These are phyloP conservation scores for Pocillopora verrucosa DNA, from an alignment of 64 coral and sea anemone genomes.

Conservation along the genomic window DNA sequence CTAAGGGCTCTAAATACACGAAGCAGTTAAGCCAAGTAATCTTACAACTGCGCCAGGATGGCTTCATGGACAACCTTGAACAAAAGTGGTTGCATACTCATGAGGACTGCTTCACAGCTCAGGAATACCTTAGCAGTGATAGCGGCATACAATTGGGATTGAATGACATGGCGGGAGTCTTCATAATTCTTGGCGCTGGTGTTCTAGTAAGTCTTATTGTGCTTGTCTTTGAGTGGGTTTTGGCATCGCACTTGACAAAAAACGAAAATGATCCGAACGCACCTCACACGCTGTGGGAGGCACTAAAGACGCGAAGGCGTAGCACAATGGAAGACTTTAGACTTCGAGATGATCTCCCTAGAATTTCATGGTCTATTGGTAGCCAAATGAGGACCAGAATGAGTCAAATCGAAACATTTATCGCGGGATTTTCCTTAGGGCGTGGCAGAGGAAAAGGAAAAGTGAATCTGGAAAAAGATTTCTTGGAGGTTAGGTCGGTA, in stretches of 20 bases:
- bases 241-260: slow-evolving; percentile 50
- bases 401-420: not conserved
- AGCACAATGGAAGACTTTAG: slow-evolving; percentile 73
- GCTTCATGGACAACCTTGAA: slow-evolving; percentile 62
- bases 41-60: slow-evolving; percentile 64
- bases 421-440: not conserved
- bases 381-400: not conserved
- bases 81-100: slow-evolving; percentile 67
- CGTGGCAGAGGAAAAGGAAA: not conserved
- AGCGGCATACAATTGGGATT: slow-evolving; percentile 32
- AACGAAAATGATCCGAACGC: slow-evolving; percentile 5
- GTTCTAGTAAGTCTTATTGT: slow-evolving; percentile 65
- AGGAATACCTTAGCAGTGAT: not conserved
- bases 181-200: slow-evolving; percentile 62
- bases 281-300: slow-evolving; percentile 5
- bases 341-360: slow-evolving; percentile 71
- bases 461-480: not conserved
- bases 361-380: not conserved
- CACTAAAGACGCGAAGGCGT: slow-evolving; percentile 43
- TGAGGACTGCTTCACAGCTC: slow-evolving; percentile 1
- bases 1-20: slow-evolving; percentile 72
- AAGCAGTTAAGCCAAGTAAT: slow-evolving; percentile 69
- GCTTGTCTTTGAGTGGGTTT: slow-evolving; percentile 63
- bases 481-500: not conserved
- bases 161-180: slow-evolving; percentile 64